Conservation (phyloP, 2,113 vertebrate genomes). For the Hystrix cristata region DNA sequence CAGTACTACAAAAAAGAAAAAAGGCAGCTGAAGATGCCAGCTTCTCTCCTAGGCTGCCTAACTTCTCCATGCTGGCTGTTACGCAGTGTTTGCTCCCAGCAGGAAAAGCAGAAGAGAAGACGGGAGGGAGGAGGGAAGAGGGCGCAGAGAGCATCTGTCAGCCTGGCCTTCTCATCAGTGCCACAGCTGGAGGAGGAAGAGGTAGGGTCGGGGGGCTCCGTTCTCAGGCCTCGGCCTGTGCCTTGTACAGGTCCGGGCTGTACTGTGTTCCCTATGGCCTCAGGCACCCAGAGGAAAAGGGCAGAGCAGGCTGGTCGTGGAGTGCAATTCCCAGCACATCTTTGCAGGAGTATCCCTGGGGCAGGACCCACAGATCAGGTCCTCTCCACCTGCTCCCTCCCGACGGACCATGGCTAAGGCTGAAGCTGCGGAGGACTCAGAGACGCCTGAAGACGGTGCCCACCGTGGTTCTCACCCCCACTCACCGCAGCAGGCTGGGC, state of each 20-base stretch:
- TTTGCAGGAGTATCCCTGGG: background rate
- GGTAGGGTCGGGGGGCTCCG: background rate
- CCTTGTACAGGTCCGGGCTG: background rate
- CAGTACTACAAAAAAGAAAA: background rate
- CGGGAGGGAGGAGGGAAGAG: background rate
- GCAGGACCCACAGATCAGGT: background rate
- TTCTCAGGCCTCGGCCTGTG: background rate
- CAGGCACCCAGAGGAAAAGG: background rate
- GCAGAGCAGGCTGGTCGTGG: background rate
- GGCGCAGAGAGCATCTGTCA: background rate
- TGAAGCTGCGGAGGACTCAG: background rate
- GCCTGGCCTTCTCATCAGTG: background rate
- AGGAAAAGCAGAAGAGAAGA: slow-evolving; percentile 22
- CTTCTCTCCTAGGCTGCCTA: background rate
- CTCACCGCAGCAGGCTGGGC: rapidly evolving
- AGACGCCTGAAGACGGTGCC: background rate
- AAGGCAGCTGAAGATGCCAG: background rate
- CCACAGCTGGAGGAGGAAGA: background rate
- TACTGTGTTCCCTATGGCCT: background rate
- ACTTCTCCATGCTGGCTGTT: background rate
- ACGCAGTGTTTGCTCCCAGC: background rate
- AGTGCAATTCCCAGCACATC: too few relatives aligned
- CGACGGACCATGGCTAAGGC: rapidly evolving
- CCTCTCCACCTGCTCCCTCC: background rate
- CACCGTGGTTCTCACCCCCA: background rate